Evolutionary conservation across 2,888 invertebrate species (phyloP), one percentile per base, ranked within the genome.

Genomic region (Tetranychus piercei): DNA sequence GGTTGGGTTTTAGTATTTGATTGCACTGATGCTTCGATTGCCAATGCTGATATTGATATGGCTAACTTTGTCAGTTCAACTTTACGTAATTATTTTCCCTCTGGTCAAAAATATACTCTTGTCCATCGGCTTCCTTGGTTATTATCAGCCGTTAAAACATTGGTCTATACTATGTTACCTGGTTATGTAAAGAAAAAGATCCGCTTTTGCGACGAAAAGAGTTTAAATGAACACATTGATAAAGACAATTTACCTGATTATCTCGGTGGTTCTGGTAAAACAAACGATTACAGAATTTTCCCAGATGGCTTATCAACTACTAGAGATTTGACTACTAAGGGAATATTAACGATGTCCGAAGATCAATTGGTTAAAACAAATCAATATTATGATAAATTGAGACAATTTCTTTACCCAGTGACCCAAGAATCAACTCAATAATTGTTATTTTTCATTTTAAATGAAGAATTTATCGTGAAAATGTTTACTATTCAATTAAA

Each of bases 1-100:
- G 73, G 73, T 22, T 73, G 73, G 73, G 44, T 73, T 20, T 34
- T 73, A 20, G n/a, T 73, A n/a, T 69, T 73, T 43, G 73, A 73
- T 34, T 73, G 73, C 18, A 67, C 73, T 4, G 73, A 66, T 20
- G 45, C 73, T 9, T 69, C 66, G 5, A 20, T 73, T n/a, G 73
- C 69, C 18, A 73, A 73, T 66, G 66, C 69, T n/a, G 73, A 73
- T 44, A 23, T 73, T 34, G 73, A 73, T 20, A 73, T 73, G 73
- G 73, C 69, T 11, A 73, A 67, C 15, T 73, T 73, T 69, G 66
- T 73, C 18, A 9, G 3, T 9, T 43, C 43, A n/a, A 67, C 67
- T 20, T 22, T 73, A 34, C 18, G 73, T 22, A 23, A 73, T n/a
- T 73, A 73, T 43, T 73, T 73, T 44, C 73, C 73, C 9, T 23